Evolutionary conservation across 2,113 vertebrate genomes (phyloP), one percentile per base, ranked within the genome.

Genomic region (Paralichthys olivaceus): DNA sequence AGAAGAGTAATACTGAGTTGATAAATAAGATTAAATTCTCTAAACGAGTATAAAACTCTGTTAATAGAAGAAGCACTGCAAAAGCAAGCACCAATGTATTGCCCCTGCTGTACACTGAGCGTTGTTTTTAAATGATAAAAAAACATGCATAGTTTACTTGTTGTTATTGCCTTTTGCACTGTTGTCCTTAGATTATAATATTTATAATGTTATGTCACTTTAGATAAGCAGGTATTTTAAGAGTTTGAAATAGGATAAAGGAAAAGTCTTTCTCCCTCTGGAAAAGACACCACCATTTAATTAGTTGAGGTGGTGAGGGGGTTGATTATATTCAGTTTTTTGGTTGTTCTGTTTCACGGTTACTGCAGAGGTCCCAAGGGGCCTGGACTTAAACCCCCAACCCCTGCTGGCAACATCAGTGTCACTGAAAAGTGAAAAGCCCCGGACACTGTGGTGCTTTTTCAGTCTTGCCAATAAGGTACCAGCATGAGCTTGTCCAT

Each of bases 331-430:
- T 85, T 68, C 79, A 40, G 61, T 83, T 88, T 83, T 29, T 1
- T 15, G 72, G 69, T 77, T 83, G 80, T 61, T 78, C 74, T 2
- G 76, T 85, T 80, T 79, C 74, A 4, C 53, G 69, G 84, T 87
- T 84, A 89, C 80, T 80, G 82, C 84, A 87, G 87, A 89, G 87
- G 80, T 86, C 84, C 88, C 74, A 71, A 62, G 34, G 79, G 75
- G 87, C 80, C 87, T 75, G 80, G 85, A 86, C 93, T 91, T 93
- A 93, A 91, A 90, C 74, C 80, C 25, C 79, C 79, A 77, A 62
- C 85, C 75, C 84, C 87, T 77, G 83, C 83, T 87, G 86, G 76
- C 87, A 84, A 84, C 79, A 79, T 75, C 83, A 80, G 79, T 85
- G 75, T 90, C 83, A 91, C 73, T 70, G 77, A 75, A 84, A 80